phyloP scores from a whole-genome alignment of 2,797 vertebrate genomes.

The Threskiornis aethiopicus region DNA sequence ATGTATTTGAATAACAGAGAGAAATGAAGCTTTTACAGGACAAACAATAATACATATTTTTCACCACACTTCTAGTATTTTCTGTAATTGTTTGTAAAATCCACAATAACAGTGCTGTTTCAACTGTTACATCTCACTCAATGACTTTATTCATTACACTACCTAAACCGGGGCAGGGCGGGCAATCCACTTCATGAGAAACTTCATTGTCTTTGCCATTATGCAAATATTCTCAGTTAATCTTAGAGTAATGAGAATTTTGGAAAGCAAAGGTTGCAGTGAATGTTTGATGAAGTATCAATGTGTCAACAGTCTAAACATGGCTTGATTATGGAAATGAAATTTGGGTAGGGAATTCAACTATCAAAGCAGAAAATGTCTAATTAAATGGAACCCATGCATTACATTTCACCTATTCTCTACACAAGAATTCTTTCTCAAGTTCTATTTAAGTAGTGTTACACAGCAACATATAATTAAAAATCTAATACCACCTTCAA shows the following conservation, averaged over 20 bases:
- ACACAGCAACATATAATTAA: constrained; percentile 59
- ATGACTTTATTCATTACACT: not conserved
- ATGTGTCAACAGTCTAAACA: constrained; percentile 22
- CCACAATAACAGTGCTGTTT: not conserved
- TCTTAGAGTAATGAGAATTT: constrained; percentile 31
- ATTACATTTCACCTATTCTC: constrained; percentile 53
- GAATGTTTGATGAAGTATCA: constrained; percentile 47
- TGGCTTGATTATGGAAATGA: constrained; percentile 54
- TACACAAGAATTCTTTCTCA: constrained; percentile 23
- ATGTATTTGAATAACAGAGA: not conserved
- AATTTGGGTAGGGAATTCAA: constrained; percentile 43
- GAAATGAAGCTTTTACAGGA: not conserved
- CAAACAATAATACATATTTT: not conserved
- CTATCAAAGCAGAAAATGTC: constrained; percentile 66
- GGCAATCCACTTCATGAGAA: not conserved
- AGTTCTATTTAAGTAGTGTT: constrained; percentile 49
- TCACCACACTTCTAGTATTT: not conserved
- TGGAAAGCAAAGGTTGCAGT: constrained; percentile 2
- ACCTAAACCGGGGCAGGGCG: not conserved
- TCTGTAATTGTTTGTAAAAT: not conserved
- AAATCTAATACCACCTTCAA: constrained; percentile 51
- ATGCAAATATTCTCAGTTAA: constrained; percentile 36
- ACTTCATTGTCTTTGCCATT: not conserved
- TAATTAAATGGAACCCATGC: constrained; percentile 68
- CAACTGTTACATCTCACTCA: not conserved